Percentiles rank a stretch among this genome's conserved stretches.
These are phyloP conservation scores for Poecilia wingei DNA, from an alignment of 2,797 vertebrate genomes.

Conservation along the genomic window DNA sequence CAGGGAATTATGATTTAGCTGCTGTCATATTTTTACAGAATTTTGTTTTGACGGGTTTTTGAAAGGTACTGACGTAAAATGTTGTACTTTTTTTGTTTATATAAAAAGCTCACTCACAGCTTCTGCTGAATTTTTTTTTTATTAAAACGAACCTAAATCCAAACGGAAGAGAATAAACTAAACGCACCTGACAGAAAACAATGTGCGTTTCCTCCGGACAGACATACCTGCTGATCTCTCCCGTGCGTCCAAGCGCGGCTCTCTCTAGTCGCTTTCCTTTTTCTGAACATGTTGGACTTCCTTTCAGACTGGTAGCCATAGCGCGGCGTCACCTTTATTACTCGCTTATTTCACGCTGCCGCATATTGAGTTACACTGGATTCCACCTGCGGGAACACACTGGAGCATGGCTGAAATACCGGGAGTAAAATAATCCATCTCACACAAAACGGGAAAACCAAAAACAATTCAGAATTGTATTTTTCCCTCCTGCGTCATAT, in stretches of 20 bases:
- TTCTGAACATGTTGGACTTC: slow-evolving; percentile 33
- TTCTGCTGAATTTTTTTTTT: not conserved
- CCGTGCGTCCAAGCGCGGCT: slow-evolving; percentile 24
- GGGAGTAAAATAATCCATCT: not conserved
- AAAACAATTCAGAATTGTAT: not conserved
- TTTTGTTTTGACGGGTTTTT: not conserved
- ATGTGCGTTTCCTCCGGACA: slow-evolving; percentile 30
- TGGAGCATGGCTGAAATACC: not conserved
- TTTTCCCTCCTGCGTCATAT: not conserved
- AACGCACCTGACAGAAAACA: slow-evolving; percentile 21
- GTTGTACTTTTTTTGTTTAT: not conserved
- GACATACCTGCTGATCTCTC: slow-evolving; percentile 69
- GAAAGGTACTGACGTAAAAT: not conserved
- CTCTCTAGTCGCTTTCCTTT: slow-evolving; percentile 25
- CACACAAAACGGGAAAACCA: not conserved
- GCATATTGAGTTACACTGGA: slow-evolving; percentile 61
- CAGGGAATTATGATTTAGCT: not conserved
- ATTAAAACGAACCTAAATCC: slow-evolving; percentile 26
- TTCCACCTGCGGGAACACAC: slow-evolving; percentile 45
- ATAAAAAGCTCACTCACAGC: not conserved
- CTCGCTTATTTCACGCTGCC: slow-evolving; percentile 70
- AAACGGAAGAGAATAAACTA: not conserved
- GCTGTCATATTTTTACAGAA: not conserved
- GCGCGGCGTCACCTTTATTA: slow-evolving; percentile 69
- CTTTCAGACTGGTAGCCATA: slow-evolving; percentile 43